Evolutionary conservation across 2,888 invertebrate species (phyloP), one percentile per base, ranked within the genome.

Genomic region (Erebia palarica): DNA sequence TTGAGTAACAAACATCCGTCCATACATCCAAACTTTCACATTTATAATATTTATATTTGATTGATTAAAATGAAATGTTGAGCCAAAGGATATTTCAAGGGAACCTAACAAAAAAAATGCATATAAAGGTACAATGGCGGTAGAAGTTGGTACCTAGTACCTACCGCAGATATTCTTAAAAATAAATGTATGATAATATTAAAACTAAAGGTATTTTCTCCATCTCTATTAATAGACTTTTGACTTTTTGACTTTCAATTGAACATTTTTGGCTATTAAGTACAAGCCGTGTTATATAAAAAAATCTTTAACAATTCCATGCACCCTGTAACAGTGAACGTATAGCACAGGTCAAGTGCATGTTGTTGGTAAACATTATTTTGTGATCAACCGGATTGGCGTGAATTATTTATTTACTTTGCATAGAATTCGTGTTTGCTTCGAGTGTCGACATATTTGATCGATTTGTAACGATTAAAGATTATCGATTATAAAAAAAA

Each of bases 301-400:
- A 59, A 13, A 47, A 13, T 1, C 11, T 9, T 13, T 47, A 13
- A 14, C n/a, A n/a, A 42, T 8, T 27, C 27, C 59, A n/a, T 64
- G 66, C 66, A 66, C 66, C 42, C n/a, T 44, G 14, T 21, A 18
- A 21, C 57, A 74, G 72, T 74, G 77, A 71, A 72, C 49, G 68
- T n/a, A 21, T 58, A 60, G 61, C 71, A 74, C 72, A 63, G 75
- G 75, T 74, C 76, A 73, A 77, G 75, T 77, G 78, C 77, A 79
- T 73, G 72, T 77, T 78, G 75, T 47, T 66, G 66, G 74, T 77
- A 75, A 76, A 77, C 75, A 73, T 71, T 76, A 70, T n/a, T 69
- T 58, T 47, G 68, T 73, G 72, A 75, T 70, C 65, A 71, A 75
- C 72, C 72, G 75, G 71, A 69, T 68, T 71, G 60, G 57, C 18